Percentiles rank a stretch among this genome's conserved stretches.
Conservation (phyloP, 2,113 vertebrate genomes). For the Stigmatopora nigra region DNA sequence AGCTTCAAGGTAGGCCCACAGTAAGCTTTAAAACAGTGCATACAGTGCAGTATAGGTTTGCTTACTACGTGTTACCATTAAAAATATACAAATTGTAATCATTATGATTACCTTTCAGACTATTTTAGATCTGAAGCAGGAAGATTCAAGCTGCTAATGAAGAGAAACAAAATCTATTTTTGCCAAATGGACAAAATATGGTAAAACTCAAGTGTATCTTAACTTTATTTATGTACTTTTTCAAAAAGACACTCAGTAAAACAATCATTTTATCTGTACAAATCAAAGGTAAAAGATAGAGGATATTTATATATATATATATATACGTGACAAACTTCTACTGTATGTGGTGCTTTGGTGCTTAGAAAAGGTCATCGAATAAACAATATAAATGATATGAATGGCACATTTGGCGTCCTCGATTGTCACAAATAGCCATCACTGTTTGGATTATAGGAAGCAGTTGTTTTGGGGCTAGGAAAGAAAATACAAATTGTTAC, state of each 20-base stretch:
- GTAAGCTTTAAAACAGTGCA: constrained; percentile 8
- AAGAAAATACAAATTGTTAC: not conserved
- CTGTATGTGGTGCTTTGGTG: constrained; percentile 25
- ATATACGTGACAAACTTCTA: constrained; percentile 35
- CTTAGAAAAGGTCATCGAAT: constrained; percentile 50
- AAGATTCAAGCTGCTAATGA: constrained; percentile 63
- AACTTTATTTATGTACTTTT: constrained; percentile 64
- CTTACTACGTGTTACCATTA: not conserved
- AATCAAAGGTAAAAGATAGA: constrained; percentile 39
- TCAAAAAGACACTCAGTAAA: constrained; percentile 27
- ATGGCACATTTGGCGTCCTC: not conserved
- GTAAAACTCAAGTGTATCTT: constrained; percentile 19
- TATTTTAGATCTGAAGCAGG: constrained; percentile 65
- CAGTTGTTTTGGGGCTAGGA: not conserved
- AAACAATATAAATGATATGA: constrained; percentile 36
- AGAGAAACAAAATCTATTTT: constrained; percentile 67
- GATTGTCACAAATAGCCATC: not conserved
- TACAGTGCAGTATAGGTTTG: too few relatives aligned
- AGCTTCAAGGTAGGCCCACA: constrained; percentile 70
- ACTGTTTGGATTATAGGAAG: not conserved
- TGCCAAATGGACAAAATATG: constrained; percentile 34
- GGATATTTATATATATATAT: constrained; percentile 13
- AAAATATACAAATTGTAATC: constrained; percentile 4
- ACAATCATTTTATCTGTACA: constrained; percentile 53
- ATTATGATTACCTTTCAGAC: constrained; percentile 57